Base-by-base conservation (phyloP, 2,113 vertebrate species). In the Hypanus sabinus region DNA sequence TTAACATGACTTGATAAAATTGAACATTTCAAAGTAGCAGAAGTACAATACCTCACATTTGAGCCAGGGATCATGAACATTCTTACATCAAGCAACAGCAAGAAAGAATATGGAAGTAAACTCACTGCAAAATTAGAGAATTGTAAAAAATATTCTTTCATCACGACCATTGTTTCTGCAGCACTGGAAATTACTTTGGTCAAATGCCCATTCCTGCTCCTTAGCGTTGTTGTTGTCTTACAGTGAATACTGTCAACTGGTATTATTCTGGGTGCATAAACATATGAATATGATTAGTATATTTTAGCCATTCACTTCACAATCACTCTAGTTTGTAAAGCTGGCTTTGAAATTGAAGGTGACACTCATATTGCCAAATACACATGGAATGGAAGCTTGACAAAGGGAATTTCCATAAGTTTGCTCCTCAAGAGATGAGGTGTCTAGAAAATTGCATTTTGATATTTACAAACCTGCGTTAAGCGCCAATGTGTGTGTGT, bases 31-130 rank as follows among this genome's bases (percentile, higher is more conserved):
- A 93, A 93, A 73, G 38, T 93, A 93, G 70, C 22, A 93, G 70
- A 93, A 73, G 70, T 93, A 38, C 38, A 93, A 93, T 93, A 93
- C 91, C 91, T 93, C 91, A 93, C 91, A 55, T 75, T 93, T 90
- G 38, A 73, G 71, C 91, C 91, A 73, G 91, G 70, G 91, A 73
- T 55, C 70, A 75, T 73, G 24, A 92, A 92, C 68, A 71, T 36
- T 92, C 33, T 92, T 65, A 20, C 71, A 33, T 30, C 70, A 73
- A 38, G 36, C 70, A 93, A 73, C 70, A 93, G 12, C 36, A 73
- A 55, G 68, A 93, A 73, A 73, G 22, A 46, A 38, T 73, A 27
- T 30, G 38, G 46, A 93, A 93, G 12, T 36, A 55, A 93, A 46
- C 36, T 12, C 36, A 55, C 38, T 93, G 33, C 36, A 73, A 33